These are phyloP conservation scores for Nanorana parkeri DNA, from an alignment of 2,113 vertebrate species.

Conservation along the genomic window DNA sequence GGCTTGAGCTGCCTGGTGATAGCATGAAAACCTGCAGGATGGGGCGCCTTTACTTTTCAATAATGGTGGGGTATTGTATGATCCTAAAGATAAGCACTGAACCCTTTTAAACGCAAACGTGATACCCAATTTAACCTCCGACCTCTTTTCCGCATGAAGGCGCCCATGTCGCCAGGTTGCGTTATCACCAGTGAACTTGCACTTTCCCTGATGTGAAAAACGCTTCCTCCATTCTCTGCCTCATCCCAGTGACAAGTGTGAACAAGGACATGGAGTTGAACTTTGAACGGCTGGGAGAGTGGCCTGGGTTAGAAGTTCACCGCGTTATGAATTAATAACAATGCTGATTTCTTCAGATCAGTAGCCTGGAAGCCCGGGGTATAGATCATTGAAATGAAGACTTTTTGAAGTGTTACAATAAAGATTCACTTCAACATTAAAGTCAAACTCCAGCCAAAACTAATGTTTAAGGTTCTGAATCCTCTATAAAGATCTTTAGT, in stretches of 20 bases:
- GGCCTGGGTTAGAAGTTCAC: constrained; percentile 21
- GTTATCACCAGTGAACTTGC: background rate
- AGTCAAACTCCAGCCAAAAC: too few species aligned
- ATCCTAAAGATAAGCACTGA: background rate
- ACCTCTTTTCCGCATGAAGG: background rate
- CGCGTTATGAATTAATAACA: constrained; percentile 33
- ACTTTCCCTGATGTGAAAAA: constrained; percentile 1
- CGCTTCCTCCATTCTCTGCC: background rate
- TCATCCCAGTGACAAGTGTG: constrained; percentile 11
- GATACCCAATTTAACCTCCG: background rate
- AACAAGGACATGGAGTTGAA: background rate
- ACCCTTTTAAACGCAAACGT: background rate
- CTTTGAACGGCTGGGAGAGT: background rate
- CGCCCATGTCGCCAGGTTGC: background rate
- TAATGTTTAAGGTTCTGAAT: too few species aligned
- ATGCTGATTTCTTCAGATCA: background rate
- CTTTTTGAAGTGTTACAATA: too few species aligned
- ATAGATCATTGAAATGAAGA: too few species aligned
- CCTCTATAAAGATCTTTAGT: too few species aligned
- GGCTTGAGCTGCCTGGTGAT: too few species aligned
- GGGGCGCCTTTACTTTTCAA: too few species aligned
- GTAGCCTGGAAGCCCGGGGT: background rate
- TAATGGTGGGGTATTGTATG: too few species aligned
- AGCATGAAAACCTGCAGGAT: too few species aligned
- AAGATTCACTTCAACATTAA: too few species aligned